These are phyloP conservation scores for Hyperopisus bebe DNA, from an alignment of 2,113 vertebrate species.

Conservation along the genomic window DNA sequence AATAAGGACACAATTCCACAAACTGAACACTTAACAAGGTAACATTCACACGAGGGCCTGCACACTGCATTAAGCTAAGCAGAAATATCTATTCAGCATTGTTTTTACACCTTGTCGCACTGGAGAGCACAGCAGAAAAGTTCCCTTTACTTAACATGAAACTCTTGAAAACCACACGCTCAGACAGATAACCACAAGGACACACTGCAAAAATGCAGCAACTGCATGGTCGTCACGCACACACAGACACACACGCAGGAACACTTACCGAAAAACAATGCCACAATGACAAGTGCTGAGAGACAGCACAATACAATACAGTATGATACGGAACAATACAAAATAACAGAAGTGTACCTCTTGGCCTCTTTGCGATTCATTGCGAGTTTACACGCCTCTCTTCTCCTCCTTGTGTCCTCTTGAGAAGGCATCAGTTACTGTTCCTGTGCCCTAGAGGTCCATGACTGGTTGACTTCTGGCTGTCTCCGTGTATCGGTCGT, in stretches of 20 bases:
- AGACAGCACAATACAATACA: not conserved
- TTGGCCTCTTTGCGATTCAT: constrained; percentile 52
- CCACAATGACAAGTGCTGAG: not conserved
- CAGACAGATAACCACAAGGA: constrained; percentile 22
- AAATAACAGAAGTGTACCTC: constrained; percentile 9
- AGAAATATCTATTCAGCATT: not conserved
- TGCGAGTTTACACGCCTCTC: constrained; percentile 48
- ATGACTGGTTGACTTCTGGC: constrained; percentile 30
- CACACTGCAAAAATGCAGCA: not conserved
- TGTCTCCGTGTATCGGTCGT: not conserved
- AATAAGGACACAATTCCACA: not conserved
- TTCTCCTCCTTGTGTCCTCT: constrained; percentile 29
- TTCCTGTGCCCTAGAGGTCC: constrained; percentile 48
- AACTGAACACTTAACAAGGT: not conserved
- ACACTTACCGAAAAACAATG: constrained; percentile 6
- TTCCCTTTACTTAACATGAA: constrained; percentile 23
- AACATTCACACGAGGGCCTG: not conserved
- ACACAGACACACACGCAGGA: constrained; percentile 7
- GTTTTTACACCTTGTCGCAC: not conserved
- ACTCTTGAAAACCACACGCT: constrained; percentile 21
- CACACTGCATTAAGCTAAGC: not conserved
- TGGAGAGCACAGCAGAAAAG: constrained; percentile 17
- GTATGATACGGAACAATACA: not conserved
- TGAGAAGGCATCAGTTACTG: constrained; percentile 46
- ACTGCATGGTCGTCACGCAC: constrained; percentile 17